Evolutionary conservation across 2,888 invertebrate genomes (phyloP).

Genomic region (Gordius sp.): DNA sequence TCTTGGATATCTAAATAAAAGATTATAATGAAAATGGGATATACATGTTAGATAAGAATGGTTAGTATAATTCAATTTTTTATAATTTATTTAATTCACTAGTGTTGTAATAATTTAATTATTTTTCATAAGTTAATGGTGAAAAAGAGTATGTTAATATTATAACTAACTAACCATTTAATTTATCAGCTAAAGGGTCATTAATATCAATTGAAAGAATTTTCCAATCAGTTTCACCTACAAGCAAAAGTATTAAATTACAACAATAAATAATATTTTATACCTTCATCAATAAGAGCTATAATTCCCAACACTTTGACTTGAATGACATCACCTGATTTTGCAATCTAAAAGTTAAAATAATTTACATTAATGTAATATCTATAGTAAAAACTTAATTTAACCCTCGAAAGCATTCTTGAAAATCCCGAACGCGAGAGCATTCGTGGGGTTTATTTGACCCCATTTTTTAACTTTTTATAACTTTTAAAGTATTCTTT

Average conservation of each 20-base stretch:
- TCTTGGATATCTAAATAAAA: conserved; percentile 44
- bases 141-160: conserved; percentile 18
- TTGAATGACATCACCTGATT: conserved; percentile 50
- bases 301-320: conserved; percentile 74
- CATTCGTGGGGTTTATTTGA: no score
- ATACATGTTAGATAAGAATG: not conserved
- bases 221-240: conserved; percentile 98
- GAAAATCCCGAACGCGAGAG: no score
- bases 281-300: conserved; percentile 76
- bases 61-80: conserved; percentile 15
- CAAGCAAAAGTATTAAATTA: conserved; percentile 12
- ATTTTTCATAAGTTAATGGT: not conserved
- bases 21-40: conserved; percentile 12
- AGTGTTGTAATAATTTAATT: conserved; percentile 16
- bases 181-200: conserved; percentile 56
- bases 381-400: conserved; percentile 1
- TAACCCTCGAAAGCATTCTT: no score
- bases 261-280: conserved; percentile 19
- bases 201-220: conserved; percentile 66
- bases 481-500: no score
- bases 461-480: no score
- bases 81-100: not conserved
- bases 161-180: conserved; percentile 41
- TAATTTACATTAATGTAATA: conserved; percentile 15
- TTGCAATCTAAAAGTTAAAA: conserved; percentile 28